A percentile compares a stretch with the other conserved stretches of the same genome.
phyloP scores from a whole-genome alignment of 2,113 vertebrate species.

The Meles meles region DNA sequence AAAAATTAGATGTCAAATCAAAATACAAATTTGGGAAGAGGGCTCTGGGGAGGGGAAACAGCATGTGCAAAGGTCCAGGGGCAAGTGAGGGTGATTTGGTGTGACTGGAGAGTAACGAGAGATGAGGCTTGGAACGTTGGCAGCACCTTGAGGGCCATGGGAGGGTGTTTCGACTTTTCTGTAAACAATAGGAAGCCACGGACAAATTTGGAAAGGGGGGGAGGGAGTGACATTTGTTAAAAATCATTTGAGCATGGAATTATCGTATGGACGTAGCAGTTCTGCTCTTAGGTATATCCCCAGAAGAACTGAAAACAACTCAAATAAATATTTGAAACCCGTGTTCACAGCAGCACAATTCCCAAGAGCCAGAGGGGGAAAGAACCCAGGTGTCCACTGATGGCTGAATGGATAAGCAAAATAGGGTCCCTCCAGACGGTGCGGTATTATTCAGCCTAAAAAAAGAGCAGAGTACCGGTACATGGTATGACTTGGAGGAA shows the following conservation, averaged over 20 bases:
- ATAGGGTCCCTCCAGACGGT: accelerated
- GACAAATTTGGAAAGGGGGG: neutral
- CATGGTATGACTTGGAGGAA: accelerated
- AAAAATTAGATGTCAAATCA: neutral
- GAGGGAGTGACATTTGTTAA: neutral
- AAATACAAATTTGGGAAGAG: neutral
- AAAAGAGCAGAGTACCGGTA: neutral
- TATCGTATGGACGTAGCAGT: neutral
- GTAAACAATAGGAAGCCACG: neutral
- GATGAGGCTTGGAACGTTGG: accelerated
- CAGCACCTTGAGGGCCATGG: neutral
- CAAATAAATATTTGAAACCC: neutral
- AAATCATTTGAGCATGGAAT: neutral
- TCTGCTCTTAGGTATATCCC: neutral
- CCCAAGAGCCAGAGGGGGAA: neutral
- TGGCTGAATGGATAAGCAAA: too few relatives aligned
- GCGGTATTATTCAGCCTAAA: neutral
- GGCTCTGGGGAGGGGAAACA: accelerated
- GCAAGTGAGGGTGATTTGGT: neutral
- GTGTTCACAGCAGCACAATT: neutral
- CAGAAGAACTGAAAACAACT: neutral
- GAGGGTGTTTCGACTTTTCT: neutral
- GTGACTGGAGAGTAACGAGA: accelerated
- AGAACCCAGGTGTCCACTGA: accelerated
- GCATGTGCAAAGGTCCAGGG: neutral